Percentiles rank a stretch among this genome's conserved stretches.
phyloP scores from a whole-genome alignment of 2,888 invertebrate species.

The Zele albiditarsus region DNA sequence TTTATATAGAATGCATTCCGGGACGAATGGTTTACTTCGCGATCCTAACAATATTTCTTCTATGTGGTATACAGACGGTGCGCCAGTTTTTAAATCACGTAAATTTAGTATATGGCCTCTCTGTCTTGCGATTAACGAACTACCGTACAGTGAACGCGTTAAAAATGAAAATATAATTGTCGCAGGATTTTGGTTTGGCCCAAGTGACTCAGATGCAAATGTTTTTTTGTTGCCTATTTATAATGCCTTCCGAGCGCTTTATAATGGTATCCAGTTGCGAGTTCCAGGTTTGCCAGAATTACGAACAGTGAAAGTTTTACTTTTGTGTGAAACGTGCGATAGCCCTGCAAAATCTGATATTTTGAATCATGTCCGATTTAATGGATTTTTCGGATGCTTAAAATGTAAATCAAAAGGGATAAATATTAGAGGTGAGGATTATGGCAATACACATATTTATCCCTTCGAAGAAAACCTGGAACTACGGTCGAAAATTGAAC shows the following conservation, averaged over 20 bases:
- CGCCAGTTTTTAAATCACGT: conserved; percentile 27
- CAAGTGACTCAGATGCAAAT: conserved; percentile 23
- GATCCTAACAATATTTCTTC: conserved; percentile 36
- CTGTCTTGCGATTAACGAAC: conserved; percentile 36
- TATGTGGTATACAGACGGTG: conserved; percentile 32
- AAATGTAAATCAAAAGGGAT: conserved; percentile 32
- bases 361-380: conserved; percentile 25
- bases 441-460: conserved; percentile 34
- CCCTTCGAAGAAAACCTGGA: conserved; percentile 29
- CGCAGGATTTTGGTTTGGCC: conserved; percentile 34
- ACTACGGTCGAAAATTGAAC: conserved; percentile 21
- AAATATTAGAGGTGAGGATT: conserved; percentile 31
- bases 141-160: conserved; percentile 27
- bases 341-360: conserved; percentile 27
- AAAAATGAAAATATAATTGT: conserved; percentile 29
- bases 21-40: conserved; percentile 23
- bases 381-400: conserved; percentile 16
- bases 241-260: not conserved
- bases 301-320: conserved; percentile 4
- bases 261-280: conserved; percentile 28
- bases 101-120: conserved; percentile 36
- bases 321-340: conserved; percentile 28
- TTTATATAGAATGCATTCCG: conserved; percentile 19
- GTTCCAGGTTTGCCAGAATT: conserved; percentile 18
- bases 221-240: conserved; percentile 20